Evolutionary conservation across 2,888 invertebrate genomes (phyloP).

Genomic region (Strigamia transsilvanica): DNA sequence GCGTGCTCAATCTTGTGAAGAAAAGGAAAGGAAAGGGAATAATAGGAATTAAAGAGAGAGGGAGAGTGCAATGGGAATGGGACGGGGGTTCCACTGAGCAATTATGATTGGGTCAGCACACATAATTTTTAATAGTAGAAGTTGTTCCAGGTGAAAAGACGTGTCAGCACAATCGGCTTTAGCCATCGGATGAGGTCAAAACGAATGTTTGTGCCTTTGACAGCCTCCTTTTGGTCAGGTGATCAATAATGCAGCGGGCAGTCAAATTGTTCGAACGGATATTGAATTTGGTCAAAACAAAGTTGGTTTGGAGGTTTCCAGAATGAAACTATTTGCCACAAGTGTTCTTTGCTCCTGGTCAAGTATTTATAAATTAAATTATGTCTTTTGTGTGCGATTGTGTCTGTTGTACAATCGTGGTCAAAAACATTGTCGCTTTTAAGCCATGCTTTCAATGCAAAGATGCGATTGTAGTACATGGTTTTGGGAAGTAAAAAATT

Average conservation of each 20-base stretch:
- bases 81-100: background rate
- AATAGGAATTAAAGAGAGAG: conserved; percentile 1
- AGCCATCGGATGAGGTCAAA: background rate
- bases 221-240: background rate
- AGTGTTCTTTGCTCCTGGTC: no score
- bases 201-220: conserved; percentile 1
- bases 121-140: background rate
- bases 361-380: no score
- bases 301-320: background rate
- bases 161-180: conserved; percentile 34
- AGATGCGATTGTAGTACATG: no score
- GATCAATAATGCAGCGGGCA: conserved; percentile 19
- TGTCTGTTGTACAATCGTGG: no score
- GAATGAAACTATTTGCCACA: no score
- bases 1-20: background rate
- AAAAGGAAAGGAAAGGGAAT: background rate
- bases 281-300: background rate
- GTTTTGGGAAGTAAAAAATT: no score
- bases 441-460: no score
- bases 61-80: background rate
- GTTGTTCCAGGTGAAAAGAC: conserved; percentile 20
- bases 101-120: conserved; percentile 28
- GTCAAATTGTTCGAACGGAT: conserved; percentile 5
- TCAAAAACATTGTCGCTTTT: no score
- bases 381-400: no score